Conservation (phyloP, 2,797 vertebrate species). For the Ceyx erithaca region DNA sequence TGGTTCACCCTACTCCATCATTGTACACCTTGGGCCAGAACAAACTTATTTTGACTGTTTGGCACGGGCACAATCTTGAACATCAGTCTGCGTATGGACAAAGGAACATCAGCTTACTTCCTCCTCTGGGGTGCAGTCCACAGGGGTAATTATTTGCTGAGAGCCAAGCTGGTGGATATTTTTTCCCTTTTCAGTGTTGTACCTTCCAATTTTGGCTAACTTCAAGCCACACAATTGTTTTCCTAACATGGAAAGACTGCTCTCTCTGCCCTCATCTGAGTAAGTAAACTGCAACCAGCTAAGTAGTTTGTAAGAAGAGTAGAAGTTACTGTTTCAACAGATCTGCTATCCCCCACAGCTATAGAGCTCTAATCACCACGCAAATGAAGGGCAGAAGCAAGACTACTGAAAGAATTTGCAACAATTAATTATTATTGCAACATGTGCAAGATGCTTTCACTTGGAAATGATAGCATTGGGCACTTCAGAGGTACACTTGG, state of each 20-base stretch:
- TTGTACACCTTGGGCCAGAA: not conserved
- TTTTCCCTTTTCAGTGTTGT: not conserved
- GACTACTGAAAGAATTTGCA: not conserved
- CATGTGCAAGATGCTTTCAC: not conserved
- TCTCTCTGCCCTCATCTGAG: not conserved
- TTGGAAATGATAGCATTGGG: not conserved
- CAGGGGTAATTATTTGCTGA: not conserved
- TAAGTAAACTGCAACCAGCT: not conserved
- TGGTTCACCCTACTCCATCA: not conserved
- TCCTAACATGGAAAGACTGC: not conserved
- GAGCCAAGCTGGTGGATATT: not conserved
- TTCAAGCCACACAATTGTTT: not conserved
- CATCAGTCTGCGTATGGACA: not conserved
- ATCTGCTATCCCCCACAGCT: not conserved
- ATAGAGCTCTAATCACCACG: not conserved
- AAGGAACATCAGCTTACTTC: not conserved
- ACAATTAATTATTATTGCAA: not conserved
- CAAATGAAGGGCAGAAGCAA: not conserved
- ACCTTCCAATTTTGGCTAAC: not conserved
- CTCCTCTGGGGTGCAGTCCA: not conserved
- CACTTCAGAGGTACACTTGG: not conserved
- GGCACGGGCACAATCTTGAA: not conserved
- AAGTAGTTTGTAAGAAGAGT: not conserved
- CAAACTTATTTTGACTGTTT: not conserved
- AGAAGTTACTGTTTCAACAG: not conserved